Conservation (phyloP, 2,797 vertebrate species). For the Toxotes lorentzi region DNA sequence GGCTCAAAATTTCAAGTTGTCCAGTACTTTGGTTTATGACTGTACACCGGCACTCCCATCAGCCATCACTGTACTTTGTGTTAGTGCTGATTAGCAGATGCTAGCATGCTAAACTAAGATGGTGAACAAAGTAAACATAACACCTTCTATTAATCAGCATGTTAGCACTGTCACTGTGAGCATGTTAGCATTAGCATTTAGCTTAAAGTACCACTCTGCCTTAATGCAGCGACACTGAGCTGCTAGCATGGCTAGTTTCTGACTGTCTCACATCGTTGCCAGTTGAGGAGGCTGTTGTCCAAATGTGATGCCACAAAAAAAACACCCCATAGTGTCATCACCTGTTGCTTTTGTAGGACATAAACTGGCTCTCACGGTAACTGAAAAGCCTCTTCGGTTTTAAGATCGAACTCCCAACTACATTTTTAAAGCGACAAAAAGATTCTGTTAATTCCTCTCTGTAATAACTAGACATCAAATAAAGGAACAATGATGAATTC, state of each 20-base stretch:
- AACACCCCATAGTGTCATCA: conserved; percentile 14
- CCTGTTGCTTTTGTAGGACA: conserved; percentile 43
- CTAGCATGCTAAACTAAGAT: background rate
- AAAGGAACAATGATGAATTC: conserved; percentile 55
- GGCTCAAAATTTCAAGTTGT: too few species aligned
- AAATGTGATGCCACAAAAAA: background rate
- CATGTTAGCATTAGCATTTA: background rate
- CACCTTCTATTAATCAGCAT: background rate
- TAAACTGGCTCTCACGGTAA: conserved; percentile 17
- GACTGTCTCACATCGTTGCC: background rate
- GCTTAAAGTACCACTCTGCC: background rate
- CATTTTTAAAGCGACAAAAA: conserved; percentile 53
- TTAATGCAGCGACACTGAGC: background rate
- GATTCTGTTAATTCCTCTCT: conserved; percentile 20
- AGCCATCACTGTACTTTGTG: background rate
- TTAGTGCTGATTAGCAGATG: conserved; percentile 1
- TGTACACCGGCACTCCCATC: background rate
- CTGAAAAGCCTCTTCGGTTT: conserved; percentile 44
- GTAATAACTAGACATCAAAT: conserved; percentile 60
- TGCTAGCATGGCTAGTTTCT: background rate
- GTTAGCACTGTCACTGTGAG: background rate
- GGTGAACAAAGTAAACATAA: background rate
- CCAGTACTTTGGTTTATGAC: background rate
- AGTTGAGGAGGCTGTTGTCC: conserved; percentile 40
- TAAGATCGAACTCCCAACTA: conserved; percentile 29